phyloP scores from a whole-genome alignment of 2,888 invertebrate species.

The Aphidius colemani region DNA sequence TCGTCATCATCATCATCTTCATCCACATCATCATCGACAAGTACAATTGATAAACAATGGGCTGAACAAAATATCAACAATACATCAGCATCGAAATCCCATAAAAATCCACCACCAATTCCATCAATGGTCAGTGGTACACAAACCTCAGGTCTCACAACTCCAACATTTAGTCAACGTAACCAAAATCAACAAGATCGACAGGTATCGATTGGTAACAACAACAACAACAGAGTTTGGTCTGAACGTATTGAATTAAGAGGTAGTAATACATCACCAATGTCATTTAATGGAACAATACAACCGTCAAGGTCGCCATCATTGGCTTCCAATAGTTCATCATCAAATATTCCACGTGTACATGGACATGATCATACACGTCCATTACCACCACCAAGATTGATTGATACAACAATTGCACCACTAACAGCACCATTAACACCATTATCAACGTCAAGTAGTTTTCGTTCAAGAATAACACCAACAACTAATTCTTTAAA shows the following conservation, averaged over 20 bases:
- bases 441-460: slow-evolving; percentile 61
- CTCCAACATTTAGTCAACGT: background rate
- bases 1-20: slow-evolving; percentile 21
- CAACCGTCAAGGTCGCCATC: slow-evolving; percentile 53
- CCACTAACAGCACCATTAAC: slow-evolving; percentile 53
- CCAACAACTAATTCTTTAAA: slow-evolving; percentile 7
- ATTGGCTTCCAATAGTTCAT: slow-evolving; percentile 25
- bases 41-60: slow-evolving; percentile 39
- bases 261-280: slow-evolving; percentile 41
- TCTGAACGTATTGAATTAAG: slow-evolving; percentile 45
- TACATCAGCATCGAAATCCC: slow-evolving; percentile 45
- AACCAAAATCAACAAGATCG: background rate
- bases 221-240: slow-evolving; percentile 26
- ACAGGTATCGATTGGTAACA: slow-evolving; percentile 16
- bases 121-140: slow-evolving; percentile 43
- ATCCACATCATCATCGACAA: background rate
- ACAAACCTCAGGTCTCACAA: slow-evolving; percentile 24
- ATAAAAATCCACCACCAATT: slow-evolving; percentile 28
- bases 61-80: slow-evolving; percentile 41
- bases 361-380: slow-evolving; percentile 58
- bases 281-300: slow-evolving; percentile 51
- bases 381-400: slow-evolving; percentile 54
- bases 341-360: slow-evolving; percentile 41
- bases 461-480: slow-evolving; percentile 38
- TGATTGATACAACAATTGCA: slow-evolving; percentile 36